phyloP scores from a whole-genome alignment of 1,140 invertebrate genomes.

The Probaryconus sp. region DNA sequence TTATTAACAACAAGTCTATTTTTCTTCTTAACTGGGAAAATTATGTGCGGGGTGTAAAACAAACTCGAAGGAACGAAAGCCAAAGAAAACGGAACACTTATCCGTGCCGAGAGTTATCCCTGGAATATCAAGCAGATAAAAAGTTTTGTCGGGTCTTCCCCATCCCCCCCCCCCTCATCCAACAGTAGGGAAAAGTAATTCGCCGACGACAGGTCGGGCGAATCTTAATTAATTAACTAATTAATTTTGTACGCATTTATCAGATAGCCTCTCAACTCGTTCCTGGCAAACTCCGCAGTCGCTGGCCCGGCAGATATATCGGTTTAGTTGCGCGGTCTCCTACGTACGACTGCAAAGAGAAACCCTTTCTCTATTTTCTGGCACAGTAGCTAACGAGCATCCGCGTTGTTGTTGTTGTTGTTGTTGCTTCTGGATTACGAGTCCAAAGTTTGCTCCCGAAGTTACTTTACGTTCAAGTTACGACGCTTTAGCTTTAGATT shows the following conservation, averaged over 20 bases:
- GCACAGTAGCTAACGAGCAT: constrained; percentile 64
- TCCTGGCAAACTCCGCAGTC: constrained; percentile 64
- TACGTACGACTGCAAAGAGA: constrained; percentile 62
- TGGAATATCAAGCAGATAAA: constrained; percentile 54
- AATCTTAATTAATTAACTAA: constrained; percentile 72
- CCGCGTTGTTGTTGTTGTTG: constrained; percentile 57
- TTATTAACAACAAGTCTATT: too few relatives aligned
- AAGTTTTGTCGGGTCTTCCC: constrained; percentile 28
- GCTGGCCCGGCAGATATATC: constrained; percentile 67
- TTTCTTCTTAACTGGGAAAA: too few relatives aligned
- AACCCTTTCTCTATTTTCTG: constrained; percentile 63
- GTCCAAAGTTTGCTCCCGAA: constrained; percentile 39
- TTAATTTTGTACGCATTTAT: constrained; percentile 72
- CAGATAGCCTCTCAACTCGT: constrained; percentile 64
- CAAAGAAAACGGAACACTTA: constrained; percentile 47
- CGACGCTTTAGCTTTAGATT: constrained; percentile 36
- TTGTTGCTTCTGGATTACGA: constrained; percentile 31
- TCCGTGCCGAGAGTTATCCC: constrained; percentile 32
- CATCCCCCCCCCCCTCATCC: background rate
- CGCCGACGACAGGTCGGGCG: constrained; percentile 42
- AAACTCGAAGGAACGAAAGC: constrained; percentile 24
- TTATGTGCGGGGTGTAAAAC: too few relatives aligned
- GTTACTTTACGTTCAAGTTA: constrained; percentile 43
- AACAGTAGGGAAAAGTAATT: constrained; percentile 51
- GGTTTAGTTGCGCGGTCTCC: constrained; percentile 68